Percentiles rank a stretch among this genome's conserved stretches.
phyloP scores from a whole-genome alignment of 30 jellyfish, hydroid and myxozoan genomes.

The Cassiopea xamachana region DNA sequence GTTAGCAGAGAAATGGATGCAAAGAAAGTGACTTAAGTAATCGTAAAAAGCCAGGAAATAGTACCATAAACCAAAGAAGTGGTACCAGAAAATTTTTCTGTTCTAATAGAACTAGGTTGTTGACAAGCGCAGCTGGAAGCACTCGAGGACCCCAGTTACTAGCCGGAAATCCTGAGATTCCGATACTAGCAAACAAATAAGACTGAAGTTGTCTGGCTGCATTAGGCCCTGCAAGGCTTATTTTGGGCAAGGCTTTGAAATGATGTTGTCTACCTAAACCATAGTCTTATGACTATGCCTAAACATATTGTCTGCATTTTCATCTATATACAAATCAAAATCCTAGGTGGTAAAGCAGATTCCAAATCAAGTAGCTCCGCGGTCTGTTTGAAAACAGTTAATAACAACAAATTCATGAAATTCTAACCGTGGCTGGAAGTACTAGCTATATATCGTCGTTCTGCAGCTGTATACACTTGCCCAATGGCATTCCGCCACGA shows the following conservation, averaged over 20 bases:
- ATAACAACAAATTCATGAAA: background rate
- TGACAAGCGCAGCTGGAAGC: background rate
- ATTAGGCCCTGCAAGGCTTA: background rate
- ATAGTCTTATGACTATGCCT: no score
- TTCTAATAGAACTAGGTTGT: no score
- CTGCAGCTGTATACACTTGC: background rate
- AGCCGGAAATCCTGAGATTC: background rate
- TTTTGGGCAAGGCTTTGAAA: background rate
- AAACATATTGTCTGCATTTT: no score
- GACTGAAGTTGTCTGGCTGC: background rate
- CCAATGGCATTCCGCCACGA: constrained; percentile 10
- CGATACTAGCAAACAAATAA: background rate
- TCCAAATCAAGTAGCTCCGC: no score
- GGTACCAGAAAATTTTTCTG: no score
- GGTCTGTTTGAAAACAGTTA: no score
- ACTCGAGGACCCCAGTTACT: background rate
- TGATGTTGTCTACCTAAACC: background rate
- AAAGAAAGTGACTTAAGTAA: no score
- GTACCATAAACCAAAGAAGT: no score
- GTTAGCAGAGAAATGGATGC: no score
- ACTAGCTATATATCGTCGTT: background rate
- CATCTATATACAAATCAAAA: no score
- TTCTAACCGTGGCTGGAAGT: background rate
- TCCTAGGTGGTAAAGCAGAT: no score
- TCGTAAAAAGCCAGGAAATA: no score